Evolutionary conservation across 2,888 invertebrate species (phyloP).

Genomic region (Zelleria hepariella): DNA sequence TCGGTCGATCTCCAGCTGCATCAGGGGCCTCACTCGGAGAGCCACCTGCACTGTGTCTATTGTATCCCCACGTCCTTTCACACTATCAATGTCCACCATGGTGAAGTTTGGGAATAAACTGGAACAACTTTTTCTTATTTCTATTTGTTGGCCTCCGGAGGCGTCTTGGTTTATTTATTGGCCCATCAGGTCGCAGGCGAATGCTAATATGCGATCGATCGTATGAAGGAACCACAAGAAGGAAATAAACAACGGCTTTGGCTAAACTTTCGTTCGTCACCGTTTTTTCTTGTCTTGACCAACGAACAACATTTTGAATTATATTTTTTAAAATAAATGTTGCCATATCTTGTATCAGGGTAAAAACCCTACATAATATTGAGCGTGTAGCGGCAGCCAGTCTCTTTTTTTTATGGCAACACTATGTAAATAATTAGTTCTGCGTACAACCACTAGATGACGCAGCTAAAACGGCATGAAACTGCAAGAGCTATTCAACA

Average conservation of each 20-base stretch:
- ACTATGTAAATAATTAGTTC: not conserved
- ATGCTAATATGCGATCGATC: no score
- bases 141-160: not conserved
- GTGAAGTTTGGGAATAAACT: no score
- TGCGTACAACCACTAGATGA: not conserved
- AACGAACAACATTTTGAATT: not conserved
- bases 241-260: not conserved
- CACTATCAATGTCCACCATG: constrained; percentile 48
- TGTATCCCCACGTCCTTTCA: constrained; percentile 25
- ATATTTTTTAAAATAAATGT: not conserved
- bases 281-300: not conserved
- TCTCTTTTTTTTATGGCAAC: not conserved
- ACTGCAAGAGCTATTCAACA: not conserved
- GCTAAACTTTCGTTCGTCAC: no score
- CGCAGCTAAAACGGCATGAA: not conserved
- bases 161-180: not conserved
- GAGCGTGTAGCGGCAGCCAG: not conserved
- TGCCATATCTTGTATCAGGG: not conserved
- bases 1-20: constrained; percentile 77
- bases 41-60: constrained; percentile 82
- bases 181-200: no score
- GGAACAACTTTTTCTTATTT: not conserved
- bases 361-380: no score
- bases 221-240: not conserved
- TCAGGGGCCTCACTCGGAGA: constrained; percentile 84